A percentile compares a stretch with the other conserved stretches of the same genome.
These are phyloP conservation scores for Epinotia brunnichana DNA, from an alignment of 2,888 invertebrate species.

Conservation along the genomic window DNA sequence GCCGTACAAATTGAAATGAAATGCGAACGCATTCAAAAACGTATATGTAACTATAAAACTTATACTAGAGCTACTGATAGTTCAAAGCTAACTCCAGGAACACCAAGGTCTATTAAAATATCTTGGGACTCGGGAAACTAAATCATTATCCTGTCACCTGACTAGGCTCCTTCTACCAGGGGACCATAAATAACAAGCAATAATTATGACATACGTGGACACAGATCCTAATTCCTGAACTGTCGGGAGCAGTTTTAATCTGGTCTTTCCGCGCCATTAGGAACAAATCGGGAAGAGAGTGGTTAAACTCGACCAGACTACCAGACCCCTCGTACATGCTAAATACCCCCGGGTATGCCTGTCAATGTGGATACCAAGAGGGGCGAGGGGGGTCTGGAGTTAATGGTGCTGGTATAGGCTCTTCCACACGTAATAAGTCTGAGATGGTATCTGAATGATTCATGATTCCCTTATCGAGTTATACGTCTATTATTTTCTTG, in stretches of 20 bases:
- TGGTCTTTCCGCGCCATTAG: constrained; percentile 67
- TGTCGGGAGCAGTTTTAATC: constrained; percentile 55
- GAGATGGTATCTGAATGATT: constrained; percentile 54
- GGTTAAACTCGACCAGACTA: constrained; percentile 54
- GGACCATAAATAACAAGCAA: constrained; percentile 7
- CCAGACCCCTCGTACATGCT: constrained; percentile 52
- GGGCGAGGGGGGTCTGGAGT: constrained; percentile 48
- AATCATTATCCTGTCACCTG: neutral
- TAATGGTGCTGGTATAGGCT: constrained; percentile 53
- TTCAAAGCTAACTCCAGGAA: no score
- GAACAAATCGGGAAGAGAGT: constrained; percentile 67
- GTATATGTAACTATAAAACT: no score
- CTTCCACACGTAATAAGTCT: constrained; percentile 52
- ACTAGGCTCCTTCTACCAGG: constrained; percentile 23
- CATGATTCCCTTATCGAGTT: constrained; percentile 51
- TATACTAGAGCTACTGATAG: no score
- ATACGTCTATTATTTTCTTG: constrained; percentile 40
- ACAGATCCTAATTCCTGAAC: constrained; percentile 39
- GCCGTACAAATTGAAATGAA: no score
- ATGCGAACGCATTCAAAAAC: no score
- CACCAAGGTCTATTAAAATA: neutral
- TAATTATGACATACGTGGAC: constrained; percentile 37
- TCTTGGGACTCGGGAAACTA: neutral
- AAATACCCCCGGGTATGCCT: neutral
- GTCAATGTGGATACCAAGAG: constrained; percentile 15